A percentile compares a stretch with the other conserved stretches of the same genome.
Evolutionary conservation across 2,113 vertebrate species (phyloP).

Genomic region (Redunca redunca): DNA sequence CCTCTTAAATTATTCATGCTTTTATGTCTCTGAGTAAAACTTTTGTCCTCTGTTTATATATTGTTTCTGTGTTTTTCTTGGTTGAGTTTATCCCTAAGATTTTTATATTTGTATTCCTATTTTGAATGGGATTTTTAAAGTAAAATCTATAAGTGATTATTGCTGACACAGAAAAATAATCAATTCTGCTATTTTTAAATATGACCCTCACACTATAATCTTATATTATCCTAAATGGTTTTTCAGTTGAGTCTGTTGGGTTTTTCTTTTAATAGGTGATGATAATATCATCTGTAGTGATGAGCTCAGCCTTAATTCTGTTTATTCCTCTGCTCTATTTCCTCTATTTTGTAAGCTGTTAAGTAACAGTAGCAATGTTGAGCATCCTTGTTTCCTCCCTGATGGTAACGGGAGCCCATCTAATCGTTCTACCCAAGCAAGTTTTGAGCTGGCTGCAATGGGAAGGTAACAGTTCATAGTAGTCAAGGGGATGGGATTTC

Average conservation of each 20-base stretch:
- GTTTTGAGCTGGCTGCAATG: neutral
- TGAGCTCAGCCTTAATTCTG: neutral
- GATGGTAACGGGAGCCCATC: neutral
- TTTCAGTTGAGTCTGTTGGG: neutral
- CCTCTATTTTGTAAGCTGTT: neutral
- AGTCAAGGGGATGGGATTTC: neutral
- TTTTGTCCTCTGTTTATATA: neutral
- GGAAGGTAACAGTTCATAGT: neutral
- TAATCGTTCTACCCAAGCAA: neutral
- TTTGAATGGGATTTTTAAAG: neutral
- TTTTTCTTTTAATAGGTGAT: neutral
- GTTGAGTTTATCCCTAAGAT: neutral
- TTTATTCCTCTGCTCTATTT: neutral
- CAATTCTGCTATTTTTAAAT: neutral
- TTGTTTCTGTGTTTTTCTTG: neutral
- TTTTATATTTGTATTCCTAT: neutral
- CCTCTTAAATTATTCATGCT: neutral
- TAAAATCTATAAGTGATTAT: neutral
- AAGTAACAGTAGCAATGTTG: neutral
- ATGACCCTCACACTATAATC: neutral
- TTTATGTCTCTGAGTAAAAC: neutral
- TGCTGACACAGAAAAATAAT: neutral
- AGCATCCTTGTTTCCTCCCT: neutral
- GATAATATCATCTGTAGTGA: neutral
- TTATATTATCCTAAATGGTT: neutral